These are phyloP conservation scores for Chlorodrepanis virens DNA, from an alignment of 2,113 vertebrate genomes.

Conservation along the genomic window DNA sequence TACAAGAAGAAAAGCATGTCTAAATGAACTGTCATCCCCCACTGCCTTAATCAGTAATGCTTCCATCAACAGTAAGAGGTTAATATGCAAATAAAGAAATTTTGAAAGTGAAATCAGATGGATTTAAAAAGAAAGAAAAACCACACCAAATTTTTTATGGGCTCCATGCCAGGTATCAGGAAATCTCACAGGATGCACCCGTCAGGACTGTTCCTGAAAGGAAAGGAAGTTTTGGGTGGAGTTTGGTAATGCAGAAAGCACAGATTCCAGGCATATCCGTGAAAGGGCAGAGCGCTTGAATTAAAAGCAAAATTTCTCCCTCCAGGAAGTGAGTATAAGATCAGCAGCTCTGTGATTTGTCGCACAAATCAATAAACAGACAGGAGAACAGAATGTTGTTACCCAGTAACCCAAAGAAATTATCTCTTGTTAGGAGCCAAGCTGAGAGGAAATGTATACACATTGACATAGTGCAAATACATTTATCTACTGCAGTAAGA, in stretches of 20 bases:
- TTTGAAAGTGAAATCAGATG: neutral
- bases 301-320: neutral
- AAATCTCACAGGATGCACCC: constrained; percentile 41
- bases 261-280: neutral
- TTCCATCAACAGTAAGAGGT: neutral
- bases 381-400: neutral
- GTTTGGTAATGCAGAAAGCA: neutral
- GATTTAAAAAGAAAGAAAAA: neutral
- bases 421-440: neutral
- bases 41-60: neutral
- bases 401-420: neutral
- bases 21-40: neutral
- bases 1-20: neutral
- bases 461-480: neutral
- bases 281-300: neutral
- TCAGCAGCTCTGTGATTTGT: neutral
- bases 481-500: neutral
- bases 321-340: neutral
- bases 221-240: constrained; percentile 51
- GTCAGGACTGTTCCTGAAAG: constrained; percentile 49
- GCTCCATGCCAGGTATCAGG: neutral
- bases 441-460: neutral
- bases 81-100: neutral
- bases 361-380: neutral
- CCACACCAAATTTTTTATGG: neutral